phyloP scores from a whole-genome alignment of 2,113 vertebrate genomes.

The Ciconia maguari region DNA sequence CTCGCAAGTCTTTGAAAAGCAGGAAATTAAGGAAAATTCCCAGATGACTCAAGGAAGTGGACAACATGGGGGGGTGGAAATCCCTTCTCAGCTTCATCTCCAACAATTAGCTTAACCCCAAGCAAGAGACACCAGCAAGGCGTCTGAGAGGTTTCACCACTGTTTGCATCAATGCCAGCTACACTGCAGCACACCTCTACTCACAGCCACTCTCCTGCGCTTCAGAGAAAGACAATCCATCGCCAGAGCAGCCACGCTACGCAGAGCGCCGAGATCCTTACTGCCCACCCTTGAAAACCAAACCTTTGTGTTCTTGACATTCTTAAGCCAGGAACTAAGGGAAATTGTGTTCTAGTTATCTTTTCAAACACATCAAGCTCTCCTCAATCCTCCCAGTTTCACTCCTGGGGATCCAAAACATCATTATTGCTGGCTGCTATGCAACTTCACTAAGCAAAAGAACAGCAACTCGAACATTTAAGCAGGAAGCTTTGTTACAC shows the following conservation, averaged over 20 bases:
- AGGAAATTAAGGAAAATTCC: background rate
- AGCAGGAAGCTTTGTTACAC: background rate
- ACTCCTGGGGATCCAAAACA: background rate
- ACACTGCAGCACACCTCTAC: background rate
- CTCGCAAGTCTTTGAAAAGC: too few species aligned
- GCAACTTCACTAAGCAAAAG: too few species aligned
- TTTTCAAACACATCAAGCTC: background rate
- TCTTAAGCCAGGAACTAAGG: background rate
- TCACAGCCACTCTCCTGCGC: background rate
- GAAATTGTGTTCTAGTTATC: background rate
- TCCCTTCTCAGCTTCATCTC: background rate
- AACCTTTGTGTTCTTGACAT: background rate
- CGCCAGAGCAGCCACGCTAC: background rate
- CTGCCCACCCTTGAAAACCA: background rate
- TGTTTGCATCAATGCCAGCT: accelerated
- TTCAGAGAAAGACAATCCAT: too few species aligned
- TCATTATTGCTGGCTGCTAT: background rate
- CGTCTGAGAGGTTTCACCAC: background rate
- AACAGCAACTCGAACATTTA: background rate
- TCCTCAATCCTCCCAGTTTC: background rate
- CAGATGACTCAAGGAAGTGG: background rate
- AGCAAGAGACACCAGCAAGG: background rate
- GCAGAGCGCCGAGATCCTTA: background rate
- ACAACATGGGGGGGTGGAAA: background rate
- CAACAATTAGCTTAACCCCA: background rate